Percentiles rank a stretch among this genome's conserved stretches.
Conservation (phyloP, 2,888 invertebrate species). For the Drosophila pegasa region DNA sequence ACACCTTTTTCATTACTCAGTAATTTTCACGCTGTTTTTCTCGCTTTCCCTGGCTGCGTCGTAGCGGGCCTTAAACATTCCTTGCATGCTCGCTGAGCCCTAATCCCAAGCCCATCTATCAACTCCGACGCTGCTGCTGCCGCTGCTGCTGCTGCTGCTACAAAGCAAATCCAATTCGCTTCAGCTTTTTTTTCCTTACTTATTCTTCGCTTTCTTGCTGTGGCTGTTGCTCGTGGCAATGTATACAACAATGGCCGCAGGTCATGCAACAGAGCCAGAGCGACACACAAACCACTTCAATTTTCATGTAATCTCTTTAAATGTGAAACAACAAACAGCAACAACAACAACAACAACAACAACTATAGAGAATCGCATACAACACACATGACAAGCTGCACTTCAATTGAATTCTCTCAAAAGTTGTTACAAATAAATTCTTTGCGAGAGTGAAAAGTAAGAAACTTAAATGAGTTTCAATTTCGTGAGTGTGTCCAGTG, state of each 20-base stretch:
- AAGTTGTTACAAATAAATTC: conserved; percentile 51
- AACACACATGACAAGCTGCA: conserved; percentile 52
- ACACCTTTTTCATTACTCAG: conserved; percentile 48
- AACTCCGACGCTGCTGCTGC: conserved; percentile 41
- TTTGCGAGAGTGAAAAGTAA: conserved; percentile 43
- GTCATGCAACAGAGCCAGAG: conserved; percentile 56
- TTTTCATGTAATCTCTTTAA: conserved; percentile 78
- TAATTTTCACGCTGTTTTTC: conserved; percentile 56
- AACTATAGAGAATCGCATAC: conserved; percentile 1
- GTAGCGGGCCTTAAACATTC: conserved; percentile 36
- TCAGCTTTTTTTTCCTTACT: conserved; percentile 38
- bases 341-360: conserved; percentile 27
- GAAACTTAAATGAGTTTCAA: conserved; percentile 73
- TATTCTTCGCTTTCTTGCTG: conserved; percentile 22
- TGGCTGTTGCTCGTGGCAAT: conserved; percentile 37
- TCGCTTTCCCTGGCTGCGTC: conserved; percentile 7
- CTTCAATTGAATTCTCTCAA: conserved; percentile 45
- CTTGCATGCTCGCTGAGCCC: conserved; percentile 40
- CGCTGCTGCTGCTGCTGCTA: conserved; percentile 22
- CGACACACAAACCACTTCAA: conserved; percentile 66
- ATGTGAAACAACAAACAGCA: conserved; percentile 66
- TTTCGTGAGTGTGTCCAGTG: conserved; percentile 46
- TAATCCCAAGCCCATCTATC: conserved; percentile 75
- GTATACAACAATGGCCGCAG: conserved; percentile 63
- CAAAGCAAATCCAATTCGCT: conserved; percentile 75